Conservation (phyloP, 2,797 vertebrate species). For the Ibycter americanus region DNA sequence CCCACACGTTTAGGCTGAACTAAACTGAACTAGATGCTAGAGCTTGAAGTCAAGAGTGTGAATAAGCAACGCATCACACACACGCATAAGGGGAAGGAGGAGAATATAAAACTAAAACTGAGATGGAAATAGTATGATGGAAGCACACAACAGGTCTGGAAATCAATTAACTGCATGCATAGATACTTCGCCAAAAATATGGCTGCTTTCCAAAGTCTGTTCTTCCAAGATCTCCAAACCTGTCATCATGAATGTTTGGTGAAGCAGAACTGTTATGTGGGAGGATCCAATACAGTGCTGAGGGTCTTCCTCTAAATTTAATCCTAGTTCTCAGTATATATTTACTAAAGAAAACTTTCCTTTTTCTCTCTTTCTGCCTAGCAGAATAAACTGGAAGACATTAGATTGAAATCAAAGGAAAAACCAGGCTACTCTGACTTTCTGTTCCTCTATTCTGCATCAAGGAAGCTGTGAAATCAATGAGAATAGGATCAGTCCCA, state of each 20-base stretch:
- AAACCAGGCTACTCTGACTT: neutral
- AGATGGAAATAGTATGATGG: neutral
- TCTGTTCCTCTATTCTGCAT: neutral
- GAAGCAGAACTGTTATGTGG: neutral
- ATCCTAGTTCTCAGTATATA: neutral
- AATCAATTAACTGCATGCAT: neutral
- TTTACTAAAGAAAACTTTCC: neutral
- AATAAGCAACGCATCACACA: neutral
- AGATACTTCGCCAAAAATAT: neutral
- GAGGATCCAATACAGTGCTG: neutral
- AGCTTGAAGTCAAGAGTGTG: neutral
- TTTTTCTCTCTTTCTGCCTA: neutral
- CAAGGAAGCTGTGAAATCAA: neutral
- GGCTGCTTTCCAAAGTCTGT: neutral
- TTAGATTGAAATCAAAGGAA: neutral
- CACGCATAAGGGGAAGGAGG: neutral
- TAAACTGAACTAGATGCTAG: neutral
- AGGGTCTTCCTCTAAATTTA: constrained; percentile 20
- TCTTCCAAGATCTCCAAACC: neutral
- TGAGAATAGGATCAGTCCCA: neutral
- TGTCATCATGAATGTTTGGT: neutral
- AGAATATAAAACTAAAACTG: neutral
- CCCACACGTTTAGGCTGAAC: neutral
- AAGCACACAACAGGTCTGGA: neutral
- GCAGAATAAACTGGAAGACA: neutral